phyloP scores from a whole-genome alignment of 1,140 invertebrate genomes.

The Whitmania pigra region DNA sequence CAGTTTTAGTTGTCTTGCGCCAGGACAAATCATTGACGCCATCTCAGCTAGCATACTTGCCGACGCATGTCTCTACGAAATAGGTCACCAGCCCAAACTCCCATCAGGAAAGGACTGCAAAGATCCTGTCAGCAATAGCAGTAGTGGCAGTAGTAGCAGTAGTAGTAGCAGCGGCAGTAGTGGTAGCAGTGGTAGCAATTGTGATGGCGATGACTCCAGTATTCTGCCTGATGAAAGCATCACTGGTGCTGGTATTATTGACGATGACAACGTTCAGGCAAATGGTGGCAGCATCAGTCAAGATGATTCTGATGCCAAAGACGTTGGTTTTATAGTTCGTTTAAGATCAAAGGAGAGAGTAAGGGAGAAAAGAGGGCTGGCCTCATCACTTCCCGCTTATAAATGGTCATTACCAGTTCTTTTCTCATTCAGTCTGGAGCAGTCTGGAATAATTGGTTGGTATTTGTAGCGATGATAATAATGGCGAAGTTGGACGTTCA shows the following conservation, averaged over 20 bases:
- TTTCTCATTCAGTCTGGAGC: neutral
- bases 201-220: neutral
- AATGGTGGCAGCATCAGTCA: neutral
- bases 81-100: too few species aligned
- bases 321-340: neutral
- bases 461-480: conserved; percentile 1
- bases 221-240: neutral
- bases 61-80: too few species aligned
- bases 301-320: neutral
- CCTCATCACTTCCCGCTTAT: neutral
- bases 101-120: too few species aligned
- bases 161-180: conserved; percentile 8
- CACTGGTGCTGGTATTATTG: too few species aligned
- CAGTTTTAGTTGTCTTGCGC: too few species aligned
- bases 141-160: neutral
- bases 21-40: too few species aligned
- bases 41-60: too few species aligned
- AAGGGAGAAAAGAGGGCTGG: too few species aligned
- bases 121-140: neutral
- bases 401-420: neutral
- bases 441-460: neutral
- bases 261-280: neutral
- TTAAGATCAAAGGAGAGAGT: too few species aligned
- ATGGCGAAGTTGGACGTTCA: neutral
- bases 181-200: neutral